Conservation (phyloP, 2,888 invertebrate genomes). For the Oxycera nigricornis region DNA sequence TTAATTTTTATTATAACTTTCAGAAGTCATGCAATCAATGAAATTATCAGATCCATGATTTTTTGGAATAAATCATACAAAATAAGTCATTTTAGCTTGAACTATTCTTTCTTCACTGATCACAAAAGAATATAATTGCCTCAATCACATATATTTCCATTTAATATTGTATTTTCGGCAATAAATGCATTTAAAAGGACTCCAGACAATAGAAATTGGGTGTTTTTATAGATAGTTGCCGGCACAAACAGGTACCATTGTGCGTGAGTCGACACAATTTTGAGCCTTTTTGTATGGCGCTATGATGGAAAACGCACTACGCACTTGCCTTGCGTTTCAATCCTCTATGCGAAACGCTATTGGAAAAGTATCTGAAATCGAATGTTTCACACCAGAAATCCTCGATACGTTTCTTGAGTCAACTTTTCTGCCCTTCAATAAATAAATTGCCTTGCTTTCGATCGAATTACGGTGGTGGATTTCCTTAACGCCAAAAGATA, state of each 20-base stretch:
- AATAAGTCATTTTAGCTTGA: neutral
- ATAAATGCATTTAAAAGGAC: neutral
- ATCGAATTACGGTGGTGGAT: neutral
- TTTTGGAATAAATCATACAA: neutral
- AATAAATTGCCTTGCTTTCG: neutral
- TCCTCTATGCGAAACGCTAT: neutral
- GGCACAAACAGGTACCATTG: neutral
- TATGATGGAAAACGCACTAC: neutral
- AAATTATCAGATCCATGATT: neutral
- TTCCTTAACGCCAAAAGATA: neutral
- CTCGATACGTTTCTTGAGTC: neutral
- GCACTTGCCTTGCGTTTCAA: neutral
- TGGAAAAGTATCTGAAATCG: slow-evolving; percentile 10
- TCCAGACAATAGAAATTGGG: neutral
- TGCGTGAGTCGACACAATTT: slow-evolving; percentile 14
- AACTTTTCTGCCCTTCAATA: neutral
- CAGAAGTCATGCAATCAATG: no score
- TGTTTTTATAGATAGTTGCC: neutral
- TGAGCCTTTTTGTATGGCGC: neutral
- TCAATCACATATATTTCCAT: slow-evolving; percentile 12
- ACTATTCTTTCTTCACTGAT: neutral
- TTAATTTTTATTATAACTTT: no score
- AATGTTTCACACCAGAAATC: neutral
- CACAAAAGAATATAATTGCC: slow-evolving; percentile 7
- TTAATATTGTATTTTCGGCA: neutral